Percentiles rank a stretch among this genome's conserved stretches.
phyloP scores from a whole-genome alignment of 2,888 invertebrate genomes.

The Leptothorax acervorum region DNA sequence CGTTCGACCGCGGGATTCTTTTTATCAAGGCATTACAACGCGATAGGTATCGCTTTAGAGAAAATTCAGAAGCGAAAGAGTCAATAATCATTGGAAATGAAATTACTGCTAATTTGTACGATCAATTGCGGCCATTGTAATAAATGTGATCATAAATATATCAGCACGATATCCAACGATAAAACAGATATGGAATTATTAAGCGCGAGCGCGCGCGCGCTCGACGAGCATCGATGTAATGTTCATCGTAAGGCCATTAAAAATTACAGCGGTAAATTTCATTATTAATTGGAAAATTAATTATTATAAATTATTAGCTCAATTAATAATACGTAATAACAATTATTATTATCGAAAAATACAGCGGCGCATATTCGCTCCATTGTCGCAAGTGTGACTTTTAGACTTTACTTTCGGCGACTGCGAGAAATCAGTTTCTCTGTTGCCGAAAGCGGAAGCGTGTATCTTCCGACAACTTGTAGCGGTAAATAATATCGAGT shows the following conservation, averaged over 20 bases:
- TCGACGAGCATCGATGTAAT: background rate
- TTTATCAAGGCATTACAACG: background rate
- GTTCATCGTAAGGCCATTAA: constrained; percentile 2
- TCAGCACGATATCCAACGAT: background rate
- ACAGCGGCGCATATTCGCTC: background rate
- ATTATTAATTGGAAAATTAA: constrained; percentile 28
- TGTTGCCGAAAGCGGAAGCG: constrained; percentile 22
- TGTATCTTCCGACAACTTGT: constrained; percentile 3
- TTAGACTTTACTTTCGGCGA: constrained; percentile 29
- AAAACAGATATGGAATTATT: constrained; percentile 22
- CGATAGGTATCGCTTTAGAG: background rate
- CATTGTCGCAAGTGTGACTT: background rate
- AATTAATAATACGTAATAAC: constrained; percentile 19
- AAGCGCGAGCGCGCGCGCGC: background rate
- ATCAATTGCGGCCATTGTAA: background rate
- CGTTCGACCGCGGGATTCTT: background rate
- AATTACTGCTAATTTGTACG: constrained; percentile 23
- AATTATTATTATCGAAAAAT: constrained; percentile 1
- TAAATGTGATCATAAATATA: constrained; percentile 11
- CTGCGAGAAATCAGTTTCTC: constrained; percentile 29
- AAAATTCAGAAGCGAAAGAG: background rate
- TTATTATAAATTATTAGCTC: background rate
- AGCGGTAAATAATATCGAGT: constrained; percentile 41
- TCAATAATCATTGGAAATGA: constrained; percentile 16
- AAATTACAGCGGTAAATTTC: background rate